A percentile compares a stretch with the other conserved stretches of the same genome.
Conservation (phyloP, 1,140 invertebrate genomes). For the Drosophila leontia region DNA sequence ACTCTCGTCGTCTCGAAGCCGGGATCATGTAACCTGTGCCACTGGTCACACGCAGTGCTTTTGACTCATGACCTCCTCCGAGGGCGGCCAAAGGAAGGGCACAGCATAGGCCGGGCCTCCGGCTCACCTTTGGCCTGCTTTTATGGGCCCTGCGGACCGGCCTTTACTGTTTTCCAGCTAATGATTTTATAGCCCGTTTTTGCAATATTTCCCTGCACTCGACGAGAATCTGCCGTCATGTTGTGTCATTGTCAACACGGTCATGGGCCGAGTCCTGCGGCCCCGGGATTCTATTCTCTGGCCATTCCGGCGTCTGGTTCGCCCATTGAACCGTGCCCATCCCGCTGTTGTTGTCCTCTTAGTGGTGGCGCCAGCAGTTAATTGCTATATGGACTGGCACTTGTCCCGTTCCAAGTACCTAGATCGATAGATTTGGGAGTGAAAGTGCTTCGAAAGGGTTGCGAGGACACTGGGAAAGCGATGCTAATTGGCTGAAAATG, state of each 20-base stretch:
- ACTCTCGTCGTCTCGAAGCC: slow-evolving; percentile 4
- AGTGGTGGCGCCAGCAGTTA: slow-evolving; percentile 76
- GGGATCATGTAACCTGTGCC: slow-evolving; percentile 74
- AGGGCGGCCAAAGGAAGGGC: slow-evolving; percentile 10
- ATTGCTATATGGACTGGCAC: slow-evolving; percentile 63
- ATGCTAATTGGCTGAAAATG: slow-evolving; percentile 9
- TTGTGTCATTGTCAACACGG: slow-evolving; percentile 74
- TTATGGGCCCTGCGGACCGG: slow-evolving; percentile 47
- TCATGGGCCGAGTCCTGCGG: slow-evolving; percentile 18
- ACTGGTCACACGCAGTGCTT: slow-evolving; percentile 76
- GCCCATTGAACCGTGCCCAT: slow-evolving; percentile 36
- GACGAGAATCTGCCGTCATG: slow-evolving; percentile 66
- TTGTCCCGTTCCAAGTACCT: slow-evolving; percentile 30
- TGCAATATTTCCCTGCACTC: slow-evolving; percentile 61
- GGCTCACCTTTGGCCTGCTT: slow-evolving; percentile 46
- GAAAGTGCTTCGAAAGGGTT: slow-evolving; percentile 62
- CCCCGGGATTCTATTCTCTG: slow-evolving; percentile 26
- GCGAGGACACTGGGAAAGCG: too few species aligned
- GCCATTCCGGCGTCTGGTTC: slow-evolving; percentile 35
- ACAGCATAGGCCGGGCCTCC: slow-evolving; percentile 18
- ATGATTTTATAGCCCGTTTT: slow-evolving; percentile 76
- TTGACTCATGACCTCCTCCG: slow-evolving; percentile 49
- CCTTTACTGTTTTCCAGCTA: slow-evolving; percentile 54
- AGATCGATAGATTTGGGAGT: slow-evolving; percentile 21
- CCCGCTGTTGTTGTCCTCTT: slow-evolving; percentile 44